Evolutionary conservation across 2,113 vertebrate species (phyloP), one percentile per base, ranked within the genome.

Genomic region (Corydoras sp.): DNA sequence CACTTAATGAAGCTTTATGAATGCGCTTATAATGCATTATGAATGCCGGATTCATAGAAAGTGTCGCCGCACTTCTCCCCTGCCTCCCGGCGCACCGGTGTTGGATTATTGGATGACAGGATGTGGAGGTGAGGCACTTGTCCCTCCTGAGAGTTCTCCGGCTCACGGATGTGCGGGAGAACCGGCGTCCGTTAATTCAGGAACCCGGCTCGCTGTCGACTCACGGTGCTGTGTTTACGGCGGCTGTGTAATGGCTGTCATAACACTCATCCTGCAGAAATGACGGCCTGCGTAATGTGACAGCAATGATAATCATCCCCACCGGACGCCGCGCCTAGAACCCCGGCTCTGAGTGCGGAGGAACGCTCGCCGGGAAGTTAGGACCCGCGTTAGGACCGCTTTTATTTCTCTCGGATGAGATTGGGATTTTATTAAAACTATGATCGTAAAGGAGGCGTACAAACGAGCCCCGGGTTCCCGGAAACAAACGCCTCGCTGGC

Each of bases 41-140:
- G 18, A 24, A 24, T 24, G 18, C 18, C 2, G 18, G 18, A 24
- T 24, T 24, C 18, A 24, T 24, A 24, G 18, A 24, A 24, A 43
- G 7, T 4, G 7, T 43, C 1, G 7, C 35, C 35, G 7, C 2
- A 2, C 18, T n/a, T 63, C 65, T 50, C 76, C 68, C 76, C 15
- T 62, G 35, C 72, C 61, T 18, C 64, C 59, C 73, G 77, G 12
- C 7, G 12, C 14, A 56, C 13, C 14, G 12, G 3, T 56, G 54
- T 12, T 56, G n/a, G 82, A 79, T 85, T 79, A 86, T 84, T 85
- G 83, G 76, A 65, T 82, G 83, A 69, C 85, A 85, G 79, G 77
- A 74, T 83, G 80, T 76, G 77, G 74, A 78, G 80, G 58, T 82
- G 80, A 77, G 76, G 54, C 76, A 83, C 76, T 79, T 80, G n/a